Evolutionary conservation across 2,797 vertebrate species (phyloP), one percentile per base, ranked within the genome.

Genomic region (Gymnocypris eckloni): DNA sequence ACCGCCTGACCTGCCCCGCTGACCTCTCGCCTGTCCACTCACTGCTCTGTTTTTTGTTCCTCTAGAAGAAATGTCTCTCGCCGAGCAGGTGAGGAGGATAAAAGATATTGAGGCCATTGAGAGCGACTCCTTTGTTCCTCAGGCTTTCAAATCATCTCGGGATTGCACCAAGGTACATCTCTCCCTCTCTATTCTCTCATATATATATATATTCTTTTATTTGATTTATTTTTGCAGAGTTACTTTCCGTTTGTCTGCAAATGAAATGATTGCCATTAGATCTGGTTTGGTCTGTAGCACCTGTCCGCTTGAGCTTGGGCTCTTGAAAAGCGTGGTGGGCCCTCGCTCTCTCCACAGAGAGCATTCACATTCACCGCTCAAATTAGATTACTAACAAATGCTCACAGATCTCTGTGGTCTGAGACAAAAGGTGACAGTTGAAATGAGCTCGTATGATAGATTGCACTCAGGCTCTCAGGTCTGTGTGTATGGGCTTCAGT

Each of bases 41-140:
- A 2, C 82, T 1, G 18, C 28, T 73, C 48, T 3, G 22, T 64
- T 50, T 39, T 33, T 54, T 91, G 50, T 89, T 93, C 90, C 94
- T 95, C 91, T 90, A 99, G 98, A 97, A 89, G 97, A 97, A 89
- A 90, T 94, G 92, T 96, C 97, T 90, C 96, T 99, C 7, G 93
- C 96, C 76, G 97, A 99, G 90, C 98, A 99, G 92, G 98, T 97
- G 92, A 98, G 95, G 95, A 94, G 98, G 93, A 97, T 97, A 89
- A 98, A 99, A 94, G 97, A 98, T 90, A 98, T 99, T 78, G 98
- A 99, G 93, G 97, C 97, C 92, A 99, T 99, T 92, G 97, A 99
- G 92, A 97, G 96, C 87, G 97, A 99, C 94, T 97, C 96, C 92
- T 99, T 99, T 96, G 93, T 99, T 95, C 97, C 97, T 64, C 98